Base-by-base conservation (phyloP, 2,797 vertebrate genomes). In the Lepidocolaptes lacrymiger region DNA sequence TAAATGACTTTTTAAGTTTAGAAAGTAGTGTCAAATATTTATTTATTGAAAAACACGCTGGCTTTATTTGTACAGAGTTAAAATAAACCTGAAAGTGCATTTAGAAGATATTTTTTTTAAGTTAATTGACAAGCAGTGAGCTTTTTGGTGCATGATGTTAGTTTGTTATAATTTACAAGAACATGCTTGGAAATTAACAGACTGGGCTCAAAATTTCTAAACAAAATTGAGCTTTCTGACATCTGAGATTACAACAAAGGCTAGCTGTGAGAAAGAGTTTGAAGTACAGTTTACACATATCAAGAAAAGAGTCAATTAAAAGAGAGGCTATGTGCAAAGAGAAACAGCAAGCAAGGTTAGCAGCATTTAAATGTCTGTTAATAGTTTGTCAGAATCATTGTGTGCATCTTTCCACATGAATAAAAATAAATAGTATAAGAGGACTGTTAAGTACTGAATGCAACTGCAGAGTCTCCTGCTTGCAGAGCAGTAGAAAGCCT, bases 161-260 rank as follows among this genome's bases (percentile, higher is more conserved):
- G 14, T 77, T 73, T 85, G 41, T 71, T 88, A 59, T 34, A 4
- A 26, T 86, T 79, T 74, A 51, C 37, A 80, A 49, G 15, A 85
- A 10, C 26, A 36, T 46, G 14, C 37, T 61, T 85, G 49, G 30
- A 93, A 93, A 89, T 80, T 36, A 95, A 82, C 28, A 74, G 37
- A 67, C 36, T 85, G 71, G 23, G n/a, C 48, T 94, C 3, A 23
- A 74, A 85, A 87, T 79, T 90, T 87, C 71, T 61, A 54, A 88
- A 85, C 21, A 64, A 83, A 87, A 80, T n/a, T 58, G 61, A 87
- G 48, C 39, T 79, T 79, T 88, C 43, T 93, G 83, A 90, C 55
- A 79, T 89, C 54, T 63, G 54, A 58, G 52, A 89, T 91, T 49
- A 11, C 37, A 71, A 34, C 34, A 74, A 85, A 75, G 56, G 66